Conservation (phyloP, 2,113 vertebrate species). For the Helogale parvula region DNA sequence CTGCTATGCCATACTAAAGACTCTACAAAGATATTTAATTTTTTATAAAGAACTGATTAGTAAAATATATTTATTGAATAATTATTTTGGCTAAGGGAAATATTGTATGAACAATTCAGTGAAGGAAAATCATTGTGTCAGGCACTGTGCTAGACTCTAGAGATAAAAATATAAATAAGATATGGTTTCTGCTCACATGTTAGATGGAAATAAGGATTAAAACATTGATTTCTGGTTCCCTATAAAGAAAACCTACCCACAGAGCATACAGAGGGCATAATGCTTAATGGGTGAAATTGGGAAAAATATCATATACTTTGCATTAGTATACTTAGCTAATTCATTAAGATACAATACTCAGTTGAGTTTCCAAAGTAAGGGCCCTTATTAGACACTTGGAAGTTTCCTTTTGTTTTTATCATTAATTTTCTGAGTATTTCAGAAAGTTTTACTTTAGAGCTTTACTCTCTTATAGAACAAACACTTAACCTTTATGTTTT, state of each 20-base stretch:
- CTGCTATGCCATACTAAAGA: not conserved
- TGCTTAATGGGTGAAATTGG: not conserved
- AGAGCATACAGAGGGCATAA: not conserved
- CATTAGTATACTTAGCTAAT: not conserved
- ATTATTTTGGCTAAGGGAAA: conserved; percentile 2
- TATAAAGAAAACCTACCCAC: not conserved
- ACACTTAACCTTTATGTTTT: not conserved
- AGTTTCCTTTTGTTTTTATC: not conserved
- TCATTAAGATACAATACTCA: not conserved
- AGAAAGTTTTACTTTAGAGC: not conserved
- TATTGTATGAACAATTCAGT: not conserved
- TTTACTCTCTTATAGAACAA: not conserved
- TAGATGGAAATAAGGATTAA: conserved; percentile 18
- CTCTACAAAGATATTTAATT: not conserved
- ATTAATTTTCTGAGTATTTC: not conserved
- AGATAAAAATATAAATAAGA: not conserved
- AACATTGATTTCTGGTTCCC: not conserved
- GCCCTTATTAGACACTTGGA: not conserved
- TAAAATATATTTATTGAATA: not conserved
- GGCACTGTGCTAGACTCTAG: not conserved
- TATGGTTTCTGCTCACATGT: not conserved
- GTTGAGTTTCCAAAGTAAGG: conserved; percentile 16
- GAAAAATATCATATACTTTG: not conserved
- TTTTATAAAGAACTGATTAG: conserved; percentile 6
- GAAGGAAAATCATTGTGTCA: not conserved